These are phyloP conservation scores for Eretmocerus hayati DNA, from an alignment of 2,888 invertebrate species.

Conservation along the genomic window DNA sequence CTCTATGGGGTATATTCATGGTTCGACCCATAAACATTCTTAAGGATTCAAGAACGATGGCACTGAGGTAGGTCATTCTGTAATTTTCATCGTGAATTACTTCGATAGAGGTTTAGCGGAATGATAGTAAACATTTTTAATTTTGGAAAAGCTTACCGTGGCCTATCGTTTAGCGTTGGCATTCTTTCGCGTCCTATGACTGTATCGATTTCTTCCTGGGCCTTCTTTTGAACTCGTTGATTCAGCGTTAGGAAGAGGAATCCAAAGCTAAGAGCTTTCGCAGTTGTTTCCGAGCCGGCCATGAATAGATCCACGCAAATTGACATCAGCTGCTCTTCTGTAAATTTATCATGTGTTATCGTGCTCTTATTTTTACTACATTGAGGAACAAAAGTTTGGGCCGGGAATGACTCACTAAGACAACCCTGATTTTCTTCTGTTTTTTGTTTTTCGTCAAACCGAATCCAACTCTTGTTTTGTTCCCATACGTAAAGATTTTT, in stretches of 20 bases:
- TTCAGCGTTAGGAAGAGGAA: slow-evolving; percentile 67
- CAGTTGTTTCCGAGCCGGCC: slow-evolving; percentile 82
- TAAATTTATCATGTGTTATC: slow-evolving; percentile 49
- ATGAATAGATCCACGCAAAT: slow-evolving; percentile 80
- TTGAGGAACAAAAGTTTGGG: no score
- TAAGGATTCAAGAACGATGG: slow-evolving; percentile 68
- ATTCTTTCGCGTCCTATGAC: slow-evolving; percentile 63
- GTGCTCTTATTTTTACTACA: neutral
- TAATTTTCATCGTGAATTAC: neutral
- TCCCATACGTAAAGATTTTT: no score
- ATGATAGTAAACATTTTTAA: neutral
- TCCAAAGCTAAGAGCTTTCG: slow-evolving; percentile 69
- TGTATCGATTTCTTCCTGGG: slow-evolving; percentile 70
- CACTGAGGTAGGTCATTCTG: slow-evolving; percentile 76
- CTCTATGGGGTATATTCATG: slow-evolving; percentile 74
- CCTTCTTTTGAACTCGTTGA: slow-evolving; percentile 66
- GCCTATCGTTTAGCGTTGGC: slow-evolving; percentile 64
- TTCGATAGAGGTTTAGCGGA: neutral
- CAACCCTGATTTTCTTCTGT: neutral
- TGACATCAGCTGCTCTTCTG: slow-evolving; percentile 69
- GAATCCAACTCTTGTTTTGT: no score
- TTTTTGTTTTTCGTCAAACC: neutral
- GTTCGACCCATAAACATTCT: slow-evolving; percentile 75
- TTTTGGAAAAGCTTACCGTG: slow-evolving; percentile 20
- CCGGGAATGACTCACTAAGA: no score